Evolutionary conservation across 1,140 invertebrate species (phyloP), one percentile per base, ranked within the genome.

Genomic region (Drosophila chauvacae): DNA sequence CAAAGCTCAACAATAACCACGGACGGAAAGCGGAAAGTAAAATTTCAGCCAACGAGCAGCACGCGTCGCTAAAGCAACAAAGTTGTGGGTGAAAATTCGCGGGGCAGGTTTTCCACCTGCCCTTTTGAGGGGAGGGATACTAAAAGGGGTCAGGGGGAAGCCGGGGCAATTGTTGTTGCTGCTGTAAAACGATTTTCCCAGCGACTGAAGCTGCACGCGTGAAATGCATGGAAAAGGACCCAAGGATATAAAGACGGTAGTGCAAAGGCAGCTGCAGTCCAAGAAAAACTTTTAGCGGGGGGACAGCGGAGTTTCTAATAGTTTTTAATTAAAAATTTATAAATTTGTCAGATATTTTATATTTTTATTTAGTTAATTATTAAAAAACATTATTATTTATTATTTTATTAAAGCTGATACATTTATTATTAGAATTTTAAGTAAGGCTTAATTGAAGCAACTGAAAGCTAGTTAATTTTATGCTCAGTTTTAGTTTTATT

Each of bases 1-100:
- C 80, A 82, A 82, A 78, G 80, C 80, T 77, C 75, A 76, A 73
- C 66, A 77, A 81, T 70, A 81, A 77, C 60, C 68, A 57, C 72
- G 69, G 66, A 71, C 70, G 68, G 50, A 51, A 50, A 35, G 47
- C 63, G 66, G 75, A 69, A 66, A 51, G 58, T 58, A 56, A 80
- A 72, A 72, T 72, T 65, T 68, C 66, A 50, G 53, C n/a, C 47
- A 81, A 81, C 63, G 72, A 81, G 77, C 58, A 70, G 62, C 77
- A 80, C 77, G 61, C 57, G 48, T 59, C 50, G 66, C 60, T 61
- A 68, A 53, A 53, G 81, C 81, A 85, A 85, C 81, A 84, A 84
- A 81, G 81, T 84, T 83, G 47, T 45, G n/a, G 56, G 50, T 30
- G 42, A 39, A 56, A 56, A 56, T 41, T 11, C 35, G n/a, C 18